phyloP scores from a whole-genome alignment of 1,140 invertebrate species.

The Lepidurus packardi region DNA sequence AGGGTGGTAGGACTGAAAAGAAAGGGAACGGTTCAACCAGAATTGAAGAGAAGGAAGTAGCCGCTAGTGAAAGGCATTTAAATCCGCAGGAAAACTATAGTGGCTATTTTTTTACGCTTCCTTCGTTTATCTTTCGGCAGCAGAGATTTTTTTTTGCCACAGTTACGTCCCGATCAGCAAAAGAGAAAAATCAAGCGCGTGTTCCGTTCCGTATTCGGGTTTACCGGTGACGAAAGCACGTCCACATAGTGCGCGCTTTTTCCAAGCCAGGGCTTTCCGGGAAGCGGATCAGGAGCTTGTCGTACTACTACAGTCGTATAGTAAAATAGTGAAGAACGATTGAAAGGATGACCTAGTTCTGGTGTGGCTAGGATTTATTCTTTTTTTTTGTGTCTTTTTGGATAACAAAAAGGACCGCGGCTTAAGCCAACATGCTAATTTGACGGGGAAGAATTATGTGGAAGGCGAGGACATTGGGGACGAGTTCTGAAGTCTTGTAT shows the following conservation, averaged over 20 bases:
- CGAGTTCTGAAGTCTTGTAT: neutral
- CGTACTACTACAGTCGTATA: neutral
- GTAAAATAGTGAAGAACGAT: neutral
- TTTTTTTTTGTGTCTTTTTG: neutral
- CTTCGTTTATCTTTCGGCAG: neutral
- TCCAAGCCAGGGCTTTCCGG: neutral
- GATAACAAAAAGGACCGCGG: neutral
- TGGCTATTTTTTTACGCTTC: neutral
- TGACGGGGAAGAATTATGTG: neutral
- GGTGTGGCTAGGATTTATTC: too few species aligned
- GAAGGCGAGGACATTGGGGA: neutral
- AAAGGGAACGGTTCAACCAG: neutral
- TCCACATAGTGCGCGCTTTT: neutral
- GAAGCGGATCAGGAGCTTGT: too few species aligned
- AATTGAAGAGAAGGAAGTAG: neutral
- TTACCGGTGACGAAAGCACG: neutral
- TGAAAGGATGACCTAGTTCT: too few species aligned
- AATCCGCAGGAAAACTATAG: neutral
- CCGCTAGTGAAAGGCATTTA: conserved; percentile 21
- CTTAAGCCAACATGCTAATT: neutral
- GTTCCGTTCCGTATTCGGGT: neutral
- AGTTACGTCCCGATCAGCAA: too few species aligned
- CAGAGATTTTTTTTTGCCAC: too few species aligned
- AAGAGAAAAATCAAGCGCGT: neutral
- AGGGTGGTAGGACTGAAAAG: neutral